Conservation (phyloP, 2,888 invertebrate genomes). For the Microctonus brassicae region DNA sequence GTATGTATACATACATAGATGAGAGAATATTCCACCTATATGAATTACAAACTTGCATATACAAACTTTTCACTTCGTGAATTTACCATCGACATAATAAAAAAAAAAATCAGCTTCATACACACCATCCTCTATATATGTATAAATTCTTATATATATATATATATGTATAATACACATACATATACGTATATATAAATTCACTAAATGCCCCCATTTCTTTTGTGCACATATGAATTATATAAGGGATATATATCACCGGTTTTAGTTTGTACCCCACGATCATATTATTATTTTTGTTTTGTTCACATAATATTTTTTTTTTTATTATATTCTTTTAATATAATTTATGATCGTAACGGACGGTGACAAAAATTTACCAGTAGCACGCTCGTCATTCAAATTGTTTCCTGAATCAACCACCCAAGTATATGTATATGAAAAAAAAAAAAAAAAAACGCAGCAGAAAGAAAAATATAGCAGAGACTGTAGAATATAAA, state of each 20-base stretch:
- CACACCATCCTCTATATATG: no score
- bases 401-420: conserved; percentile 9
- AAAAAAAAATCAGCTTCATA: no score
- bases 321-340: background rate
- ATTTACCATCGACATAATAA: no score
- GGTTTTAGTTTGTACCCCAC: background rate
- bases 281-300: background rate
- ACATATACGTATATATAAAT: background rate
- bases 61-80: no score
- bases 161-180: background rate
- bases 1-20: background rate
- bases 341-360: conserved; percentile 25
- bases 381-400: background rate
- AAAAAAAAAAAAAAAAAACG: background rate
- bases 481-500: background rate
- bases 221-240: background rate
- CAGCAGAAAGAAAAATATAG: background rate
- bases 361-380: conserved; percentile 4
- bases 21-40: background rate
- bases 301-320: conserved; percentile 2
- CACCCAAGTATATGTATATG: no score
- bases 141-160: background rate
- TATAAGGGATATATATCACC: background rate
- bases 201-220: background rate
- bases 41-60: no score